Conservation (phyloP, 2,113 vertebrate species). For the Okapia johnstoni region DNA sequence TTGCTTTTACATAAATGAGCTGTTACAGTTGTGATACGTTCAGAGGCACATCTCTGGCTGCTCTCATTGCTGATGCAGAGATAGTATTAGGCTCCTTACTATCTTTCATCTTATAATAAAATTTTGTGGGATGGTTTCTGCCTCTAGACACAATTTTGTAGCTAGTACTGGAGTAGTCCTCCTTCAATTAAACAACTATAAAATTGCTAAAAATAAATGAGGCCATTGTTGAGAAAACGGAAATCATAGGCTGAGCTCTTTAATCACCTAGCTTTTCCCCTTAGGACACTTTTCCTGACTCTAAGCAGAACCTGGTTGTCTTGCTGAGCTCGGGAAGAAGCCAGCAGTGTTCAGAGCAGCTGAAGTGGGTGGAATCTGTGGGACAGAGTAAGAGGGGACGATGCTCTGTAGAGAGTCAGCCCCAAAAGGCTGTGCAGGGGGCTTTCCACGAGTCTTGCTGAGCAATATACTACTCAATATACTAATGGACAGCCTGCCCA, state of each 20-base stretch:
- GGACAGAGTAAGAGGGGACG: neutral
- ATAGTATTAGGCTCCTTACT: neutral
- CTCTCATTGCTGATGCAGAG: neutral
- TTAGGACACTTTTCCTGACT: neutral
- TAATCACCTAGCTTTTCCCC: neutral
- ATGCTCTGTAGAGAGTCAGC: too few relatives aligned
- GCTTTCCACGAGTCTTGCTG: neutral
- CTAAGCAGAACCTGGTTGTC: neutral
- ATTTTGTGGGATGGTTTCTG: neutral
- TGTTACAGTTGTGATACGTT: neutral
- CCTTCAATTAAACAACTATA: neutral
- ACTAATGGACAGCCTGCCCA: neutral
- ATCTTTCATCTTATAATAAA: conserved; percentile 16
- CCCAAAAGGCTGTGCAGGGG: neutral
- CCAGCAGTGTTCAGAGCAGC: neutral
- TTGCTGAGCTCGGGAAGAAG: neutral
- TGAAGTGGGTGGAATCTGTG: neutral
- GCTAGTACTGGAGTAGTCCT: neutral
- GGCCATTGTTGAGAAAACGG: neutral
- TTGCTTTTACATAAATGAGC: neutral
- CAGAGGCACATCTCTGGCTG: neutral
- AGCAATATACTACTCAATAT: neutral
- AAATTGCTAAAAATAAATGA: neutral
- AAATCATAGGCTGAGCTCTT: neutral
- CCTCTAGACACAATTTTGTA: conserved; percentile 9